A percentile compares a stretch with the other conserved stretches of the same genome.
Evolutionary conservation across 2,113 vertebrate genomes (phyloP).

Genomic region (Ochotona princeps): DNA sequence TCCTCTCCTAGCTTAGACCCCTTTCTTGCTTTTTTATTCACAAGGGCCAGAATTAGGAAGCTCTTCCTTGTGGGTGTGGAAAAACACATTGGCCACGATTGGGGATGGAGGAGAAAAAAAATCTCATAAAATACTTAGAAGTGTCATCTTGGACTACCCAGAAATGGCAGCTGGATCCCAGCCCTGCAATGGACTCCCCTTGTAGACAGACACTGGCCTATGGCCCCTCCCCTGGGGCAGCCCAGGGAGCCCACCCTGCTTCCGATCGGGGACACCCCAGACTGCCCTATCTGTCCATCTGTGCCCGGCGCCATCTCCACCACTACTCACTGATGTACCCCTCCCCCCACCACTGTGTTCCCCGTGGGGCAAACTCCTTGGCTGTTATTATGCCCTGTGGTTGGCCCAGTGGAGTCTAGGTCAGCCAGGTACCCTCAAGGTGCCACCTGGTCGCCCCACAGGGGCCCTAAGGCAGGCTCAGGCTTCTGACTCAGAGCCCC

Average conservation of each 20-base stretch:
- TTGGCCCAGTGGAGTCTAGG: neutral
- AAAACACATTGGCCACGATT: neutral
- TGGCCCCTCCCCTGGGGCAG: neutral
- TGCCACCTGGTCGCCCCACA: neutral
- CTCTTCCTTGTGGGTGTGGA: neutral
- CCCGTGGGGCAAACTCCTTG: neutral
- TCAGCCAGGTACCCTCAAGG: neutral
- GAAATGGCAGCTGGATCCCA: neutral
- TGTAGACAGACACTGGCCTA: neutral
- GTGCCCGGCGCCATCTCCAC: neutral
- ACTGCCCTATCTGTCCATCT: conserved; percentile 55
- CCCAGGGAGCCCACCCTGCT: neutral
- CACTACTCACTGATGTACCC: neutral
- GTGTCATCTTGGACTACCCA: neutral
- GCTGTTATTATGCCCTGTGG: conserved; percentile 49
- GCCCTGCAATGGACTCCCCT: neutral
- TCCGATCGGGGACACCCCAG: neutral
- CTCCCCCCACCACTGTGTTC: neutral
- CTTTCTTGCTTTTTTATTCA: conserved; percentile 8
- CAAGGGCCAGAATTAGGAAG: neutral
- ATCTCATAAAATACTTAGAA: conserved; percentile 8
- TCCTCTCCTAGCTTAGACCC: neutral
- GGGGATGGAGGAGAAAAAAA: neutral
- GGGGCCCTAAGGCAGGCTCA: neutral
- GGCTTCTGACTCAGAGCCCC: neutral